Conservation (phyloP, 2,888 invertebrate species). For the Apamea crenata region DNA sequence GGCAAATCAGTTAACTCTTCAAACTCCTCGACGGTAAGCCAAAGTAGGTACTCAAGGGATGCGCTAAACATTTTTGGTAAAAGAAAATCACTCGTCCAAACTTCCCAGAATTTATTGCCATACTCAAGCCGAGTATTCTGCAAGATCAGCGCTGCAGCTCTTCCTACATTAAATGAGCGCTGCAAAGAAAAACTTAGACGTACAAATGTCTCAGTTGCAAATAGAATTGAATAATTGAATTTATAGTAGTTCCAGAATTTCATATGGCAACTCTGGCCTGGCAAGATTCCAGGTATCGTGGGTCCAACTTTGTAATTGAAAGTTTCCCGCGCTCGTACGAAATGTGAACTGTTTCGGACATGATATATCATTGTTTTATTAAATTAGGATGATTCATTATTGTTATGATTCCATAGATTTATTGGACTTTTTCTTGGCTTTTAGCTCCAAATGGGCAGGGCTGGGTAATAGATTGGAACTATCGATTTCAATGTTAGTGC, state of each 20-base stretch:
- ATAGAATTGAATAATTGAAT: conserved; percentile 81
- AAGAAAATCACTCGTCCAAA: conserved; percentile 27
- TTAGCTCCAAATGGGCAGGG: conserved; percentile 14
- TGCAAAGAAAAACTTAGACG: conserved; percentile 71
- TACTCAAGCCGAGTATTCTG: conserved; percentile 20
- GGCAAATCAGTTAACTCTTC: not conserved
- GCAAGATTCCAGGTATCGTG: conserved; percentile 78
- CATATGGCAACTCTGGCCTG: conserved; percentile 72
- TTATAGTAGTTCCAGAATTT: conserved; percentile 76
- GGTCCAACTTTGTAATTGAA: conserved; percentile 80
- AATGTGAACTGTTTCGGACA: conserved; percentile 71
- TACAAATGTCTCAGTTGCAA: conserved; percentile 72
- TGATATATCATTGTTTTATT: conserved; percentile 72
- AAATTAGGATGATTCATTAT: conserved; percentile 63
- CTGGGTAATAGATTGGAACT: conserved; percentile 18
- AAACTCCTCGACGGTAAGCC: too few relatives aligned
- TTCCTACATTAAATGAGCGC: conserved; percentile 46
- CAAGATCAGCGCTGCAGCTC: conserved; percentile 44
- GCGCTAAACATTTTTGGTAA: not conserved
- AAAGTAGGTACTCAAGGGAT: not conserved
- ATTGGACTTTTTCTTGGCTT: conserved; percentile 45
- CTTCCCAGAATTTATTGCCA: conserved; percentile 39
- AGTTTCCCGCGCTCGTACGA: conserved; percentile 69
- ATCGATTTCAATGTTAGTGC: conserved; percentile 12
- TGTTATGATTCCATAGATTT: conserved; percentile 52